Evolutionary conservation across 2,888 invertebrate species (phyloP).

Genomic region (Callinectes sapidus): DNA sequence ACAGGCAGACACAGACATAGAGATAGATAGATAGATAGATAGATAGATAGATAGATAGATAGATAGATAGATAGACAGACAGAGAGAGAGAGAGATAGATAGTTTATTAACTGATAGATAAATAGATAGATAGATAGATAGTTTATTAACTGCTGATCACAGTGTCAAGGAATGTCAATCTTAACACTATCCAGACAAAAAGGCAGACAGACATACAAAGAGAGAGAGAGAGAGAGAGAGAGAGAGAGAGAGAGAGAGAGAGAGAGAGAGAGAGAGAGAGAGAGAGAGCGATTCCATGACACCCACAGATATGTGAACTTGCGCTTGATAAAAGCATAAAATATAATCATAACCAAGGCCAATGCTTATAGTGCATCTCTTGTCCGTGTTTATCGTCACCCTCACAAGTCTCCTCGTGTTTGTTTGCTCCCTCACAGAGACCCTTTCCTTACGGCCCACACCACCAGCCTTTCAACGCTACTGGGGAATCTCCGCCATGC

Average conservation of each 20-base stretch:
- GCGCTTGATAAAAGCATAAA: no score
- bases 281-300: not conserved
- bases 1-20: no score
- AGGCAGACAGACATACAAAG: no score
- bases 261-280: conserved; percentile 8
- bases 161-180: no score
- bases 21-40: not conserved
- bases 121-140: no score
- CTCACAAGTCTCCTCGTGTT: not conserved
- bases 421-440: conserved; percentile 26
- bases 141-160: no score
- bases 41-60: not conserved
- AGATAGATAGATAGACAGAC: not conserved
- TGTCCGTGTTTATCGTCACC: not conserved
- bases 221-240: conserved; percentile 21
- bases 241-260: conserved; percentile 12
- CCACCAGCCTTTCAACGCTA: conserved; percentile 52
- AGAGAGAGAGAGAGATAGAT: conserved; percentile 1
- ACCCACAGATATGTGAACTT: no score
- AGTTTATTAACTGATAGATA: no score
- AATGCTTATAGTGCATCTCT: no score
- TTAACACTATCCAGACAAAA: no score
- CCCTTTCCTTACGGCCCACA: conserved; percentile 47
- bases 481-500: conserved; percentile 62
- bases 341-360: no score